Percentiles rank a stretch among this genome's conserved stretches.
Evolutionary conservation across 1,140 invertebrate species (phyloP).

Genomic region (Thaumetopoea pityocampa): DNA sequence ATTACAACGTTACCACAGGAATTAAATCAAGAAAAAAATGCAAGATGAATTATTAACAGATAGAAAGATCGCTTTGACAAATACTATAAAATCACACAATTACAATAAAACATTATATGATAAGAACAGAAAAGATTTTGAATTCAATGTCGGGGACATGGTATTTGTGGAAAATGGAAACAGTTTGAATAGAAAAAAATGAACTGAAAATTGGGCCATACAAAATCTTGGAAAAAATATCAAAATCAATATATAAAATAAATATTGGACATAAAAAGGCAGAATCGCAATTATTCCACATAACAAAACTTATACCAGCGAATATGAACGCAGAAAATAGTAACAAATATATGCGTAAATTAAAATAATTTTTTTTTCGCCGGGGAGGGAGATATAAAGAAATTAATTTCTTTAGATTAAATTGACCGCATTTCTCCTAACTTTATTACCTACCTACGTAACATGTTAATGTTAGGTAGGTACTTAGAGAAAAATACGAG

Average conservation of each 20-base stretch:
- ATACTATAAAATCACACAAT: conserved; percentile 7
- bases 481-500: no score
- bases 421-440: no score
- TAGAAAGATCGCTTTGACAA: neutral
- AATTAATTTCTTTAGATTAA: no score
- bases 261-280: conserved; percentile 28
- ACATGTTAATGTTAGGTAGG: no score
- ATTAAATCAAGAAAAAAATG: conserved; percentile 23
- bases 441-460: no score
- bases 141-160: neutral
- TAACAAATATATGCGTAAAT: neutral
- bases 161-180: conserved; percentile 11
- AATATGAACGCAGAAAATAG: neutral
- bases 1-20: conserved; percentile 32
- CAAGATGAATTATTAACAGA: conserved; percentile 1
- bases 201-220: conserved; percentile 10
- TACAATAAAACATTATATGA: conserved; percentile 9
- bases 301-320: neutral
- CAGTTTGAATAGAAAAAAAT: neutral
- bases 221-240: conserved; percentile 25
- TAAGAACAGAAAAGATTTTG: neutral
- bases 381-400: conserved; percentile 1
- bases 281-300: conserved; percentile 31
- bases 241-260: conserved; percentile 31
- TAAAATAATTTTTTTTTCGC: neutral